Evolutionary conservation across 2,113 vertebrate species (phyloP).

Genomic region (Hippoglossus stenolepis): DNA sequence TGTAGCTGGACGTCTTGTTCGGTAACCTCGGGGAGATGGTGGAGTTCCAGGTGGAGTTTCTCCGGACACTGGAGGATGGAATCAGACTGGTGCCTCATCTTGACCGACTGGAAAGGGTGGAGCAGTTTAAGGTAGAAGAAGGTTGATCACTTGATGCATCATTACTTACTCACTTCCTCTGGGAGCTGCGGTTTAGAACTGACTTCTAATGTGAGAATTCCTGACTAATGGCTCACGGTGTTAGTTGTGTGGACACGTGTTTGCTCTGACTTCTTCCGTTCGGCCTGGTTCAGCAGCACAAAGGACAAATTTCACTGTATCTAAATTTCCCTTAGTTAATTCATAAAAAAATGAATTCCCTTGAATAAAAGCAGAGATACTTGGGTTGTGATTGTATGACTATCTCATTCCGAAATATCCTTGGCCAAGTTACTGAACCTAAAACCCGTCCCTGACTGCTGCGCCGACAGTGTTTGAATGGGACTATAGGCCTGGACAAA

Average conservation of each 20-base stretch:
- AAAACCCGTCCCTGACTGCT: too few relatives aligned
- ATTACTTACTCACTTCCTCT: constrained; percentile 9
- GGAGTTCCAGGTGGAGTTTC: constrained; percentile 96
- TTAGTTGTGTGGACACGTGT: too few relatives aligned
- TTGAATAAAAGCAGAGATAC: not conserved
- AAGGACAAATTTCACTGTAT: not conserved
- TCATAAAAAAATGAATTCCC: not conserved
- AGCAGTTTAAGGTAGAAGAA: constrained; percentile 92
- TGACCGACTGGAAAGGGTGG: constrained; percentile 92
- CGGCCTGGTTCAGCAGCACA: too few relatives aligned
- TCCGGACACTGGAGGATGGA: constrained; percentile 95
- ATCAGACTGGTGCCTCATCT: constrained; percentile 92
- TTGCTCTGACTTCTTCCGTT: too few relatives aligned
- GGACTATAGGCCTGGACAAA: too few relatives aligned
- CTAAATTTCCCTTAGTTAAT: not conserved
- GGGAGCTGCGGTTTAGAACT: not conserved
- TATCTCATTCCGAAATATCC: too few relatives aligned
- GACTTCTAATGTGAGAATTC: not conserved
- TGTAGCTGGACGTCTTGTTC: constrained; percentile 92
- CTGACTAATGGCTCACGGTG: not conserved
- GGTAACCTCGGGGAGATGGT: constrained; percentile 97
- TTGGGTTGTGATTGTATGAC: too few relatives aligned
- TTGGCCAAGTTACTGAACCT: too few relatives aligned
- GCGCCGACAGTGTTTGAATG: too few relatives aligned
- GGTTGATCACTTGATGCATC: not conserved